These are phyloP conservation scores for Crocallis elinguaria DNA, from an alignment of 2,888 invertebrate species.

Conservation along the genomic window DNA sequence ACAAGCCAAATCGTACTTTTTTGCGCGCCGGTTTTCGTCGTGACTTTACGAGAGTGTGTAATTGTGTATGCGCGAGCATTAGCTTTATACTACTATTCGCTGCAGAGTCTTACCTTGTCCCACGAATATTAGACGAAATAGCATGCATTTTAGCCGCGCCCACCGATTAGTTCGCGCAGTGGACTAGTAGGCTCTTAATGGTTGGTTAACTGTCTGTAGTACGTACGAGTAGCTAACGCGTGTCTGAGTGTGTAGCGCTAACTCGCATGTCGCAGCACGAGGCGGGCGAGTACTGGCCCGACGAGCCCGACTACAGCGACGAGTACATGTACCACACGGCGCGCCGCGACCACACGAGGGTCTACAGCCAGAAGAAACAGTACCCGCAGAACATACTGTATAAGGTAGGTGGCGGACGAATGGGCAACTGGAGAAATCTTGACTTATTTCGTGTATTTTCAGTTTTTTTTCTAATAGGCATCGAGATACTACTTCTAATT, in stretches of 20 bases:
- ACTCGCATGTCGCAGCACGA: constrained; percentile 70
- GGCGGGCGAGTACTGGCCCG: constrained; percentile 74
- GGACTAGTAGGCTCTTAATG: no score
- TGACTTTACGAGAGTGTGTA: no score
- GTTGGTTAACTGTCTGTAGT: background rate
- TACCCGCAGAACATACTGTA: constrained; percentile 81
- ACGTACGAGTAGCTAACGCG: background rate
- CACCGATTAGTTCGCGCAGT: no score
- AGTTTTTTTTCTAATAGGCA: background rate
- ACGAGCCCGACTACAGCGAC: constrained; percentile 78
- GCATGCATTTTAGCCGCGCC: no score
- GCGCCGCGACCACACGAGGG: constrained; percentile 75
- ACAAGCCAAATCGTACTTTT: no score
- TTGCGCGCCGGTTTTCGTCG: no score
- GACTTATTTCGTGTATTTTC: background rate
- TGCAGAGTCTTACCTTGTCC: no score
- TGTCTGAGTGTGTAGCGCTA: constrained; percentile 22
- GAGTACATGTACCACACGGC: constrained; percentile 83
- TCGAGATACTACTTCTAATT: no score
- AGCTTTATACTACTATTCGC: no score
- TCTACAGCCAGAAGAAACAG: constrained; percentile 81
- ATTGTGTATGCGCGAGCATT: no score
- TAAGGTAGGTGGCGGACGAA: constrained; percentile 71
- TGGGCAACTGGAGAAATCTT: no score
- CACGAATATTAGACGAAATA: no score